Percentiles rank a stretch among this genome's conserved stretches.
phyloP scores from a whole-genome alignment of 2,888 invertebrate genomes.

The Chloromyia formosa region DNA sequence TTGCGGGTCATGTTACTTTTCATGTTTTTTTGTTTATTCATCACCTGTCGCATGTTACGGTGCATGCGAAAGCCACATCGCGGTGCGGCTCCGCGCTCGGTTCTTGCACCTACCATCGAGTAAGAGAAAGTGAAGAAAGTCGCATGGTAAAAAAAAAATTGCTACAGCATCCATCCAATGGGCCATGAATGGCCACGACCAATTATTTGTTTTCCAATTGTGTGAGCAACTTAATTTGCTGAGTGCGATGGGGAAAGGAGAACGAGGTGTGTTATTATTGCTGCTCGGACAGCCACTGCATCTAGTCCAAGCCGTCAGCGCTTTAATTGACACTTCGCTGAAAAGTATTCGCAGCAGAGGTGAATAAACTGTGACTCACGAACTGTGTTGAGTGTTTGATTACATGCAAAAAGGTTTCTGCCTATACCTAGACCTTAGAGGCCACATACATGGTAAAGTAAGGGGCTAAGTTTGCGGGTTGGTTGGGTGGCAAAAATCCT shows the following conservation, averaged over 20 bases:
- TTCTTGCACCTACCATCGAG: neutral
- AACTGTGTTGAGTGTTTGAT: too few relatives aligned
- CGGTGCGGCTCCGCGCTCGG: neutral
- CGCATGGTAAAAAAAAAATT: conserved; percentile 12
- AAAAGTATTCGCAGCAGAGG: too few relatives aligned
- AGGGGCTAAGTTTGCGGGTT: too few relatives aligned
- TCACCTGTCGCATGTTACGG: neutral
- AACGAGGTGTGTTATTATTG: conserved; percentile 3
- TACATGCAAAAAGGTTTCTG: too few relatives aligned
- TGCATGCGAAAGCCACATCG: neutral
- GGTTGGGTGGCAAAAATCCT: too few relatives aligned
- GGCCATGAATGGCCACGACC: conserved; percentile 4
- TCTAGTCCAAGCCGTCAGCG: too few relatives aligned
- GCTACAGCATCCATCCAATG: conserved; percentile 7
- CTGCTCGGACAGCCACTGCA: neutral
- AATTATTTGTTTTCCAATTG: conserved; percentile 12
- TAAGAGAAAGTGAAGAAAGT: conserved; percentile 39
- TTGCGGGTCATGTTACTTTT: neutral
- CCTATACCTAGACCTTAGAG: too few relatives aligned
- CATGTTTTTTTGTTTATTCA: neutral
- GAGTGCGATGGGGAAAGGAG: conserved; percentile 19
- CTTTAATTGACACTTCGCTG: too few relatives aligned
- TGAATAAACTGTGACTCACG: too few relatives aligned
- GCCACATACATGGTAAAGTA: too few relatives aligned
- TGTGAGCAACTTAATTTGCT: neutral